Base-by-base conservation (phyloP, 2,797 vertebrate genomes). In the Hapalemur alaotrensis region DNA sequence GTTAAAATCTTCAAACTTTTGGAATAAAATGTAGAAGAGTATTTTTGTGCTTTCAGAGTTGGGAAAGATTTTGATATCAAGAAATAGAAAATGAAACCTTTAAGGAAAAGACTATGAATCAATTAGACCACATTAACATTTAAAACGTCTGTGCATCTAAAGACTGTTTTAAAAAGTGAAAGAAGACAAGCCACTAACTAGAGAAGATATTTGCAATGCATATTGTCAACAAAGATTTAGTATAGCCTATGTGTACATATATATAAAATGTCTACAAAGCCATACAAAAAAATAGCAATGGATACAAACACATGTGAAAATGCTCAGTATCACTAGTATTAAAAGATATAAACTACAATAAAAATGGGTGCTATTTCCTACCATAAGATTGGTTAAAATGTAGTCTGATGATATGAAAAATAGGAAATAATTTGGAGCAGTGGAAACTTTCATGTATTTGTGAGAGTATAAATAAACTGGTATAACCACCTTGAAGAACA, bases 121-220 rank as follows among this genome's bases (percentile, higher is more conserved):
- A 82, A 8, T 86, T 76, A 76, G 46, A 75, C 20, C 32, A 46
- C 35, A 89, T 95, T 92, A 89, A 86, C 65, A 81, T 75, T 89
- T 89, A 82, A 94, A 90, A 82, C 5, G 10, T 76, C 52, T 83
- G 12, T 57, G 1, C 52, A 43, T 54, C 72, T 72, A 23, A 79
- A 78, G 50, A 38, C 9, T 61, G 10, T 92, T 93, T 92, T n/a
- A 32, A 82, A 61, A 88, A 87, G 52, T 50, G n/a, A 82, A n/a
- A 52, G 50, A 70, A 87, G 46, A 73, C 25, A 91, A 91, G 48
- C 13, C 41, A 81, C 69, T 75, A 76, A 91, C 61, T 59, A 88
- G 50, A 92, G 67, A 82, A 95, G 52, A 48, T 38, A 88, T 72
- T 83, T 83, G 32, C 46, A 78, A 59, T 63, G 35, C 43, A 54